A percentile compares a stretch with the other conserved stretches of the same genome.
phyloP scores from a whole-genome alignment of 2,113 vertebrate genomes.

The Tragelaphus imberbis region DNA sequence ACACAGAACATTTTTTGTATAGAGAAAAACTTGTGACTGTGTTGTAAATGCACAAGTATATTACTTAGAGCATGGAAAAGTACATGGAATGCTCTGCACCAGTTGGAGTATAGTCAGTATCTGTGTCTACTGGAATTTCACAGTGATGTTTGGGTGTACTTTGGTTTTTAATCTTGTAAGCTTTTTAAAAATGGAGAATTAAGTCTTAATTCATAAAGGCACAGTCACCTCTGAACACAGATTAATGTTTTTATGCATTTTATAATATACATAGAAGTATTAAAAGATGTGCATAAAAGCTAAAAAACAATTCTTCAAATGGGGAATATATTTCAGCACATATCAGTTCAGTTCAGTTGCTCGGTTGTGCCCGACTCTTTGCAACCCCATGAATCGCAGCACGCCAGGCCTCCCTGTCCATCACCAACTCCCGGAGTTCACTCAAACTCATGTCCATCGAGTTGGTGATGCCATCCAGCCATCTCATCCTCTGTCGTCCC shows the following conservation, averaged over 20 bases:
- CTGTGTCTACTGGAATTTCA: not conserved
- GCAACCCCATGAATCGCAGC: no score
- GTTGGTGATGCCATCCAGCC: no score
- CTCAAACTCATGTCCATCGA: accelerated
- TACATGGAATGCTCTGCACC: not conserved
- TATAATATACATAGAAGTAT: not conserved
- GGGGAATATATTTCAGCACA: not conserved
- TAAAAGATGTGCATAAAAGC: not conserved
- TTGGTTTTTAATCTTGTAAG: not conserved
- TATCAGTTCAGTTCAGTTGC: no score
- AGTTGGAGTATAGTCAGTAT: not conserved
- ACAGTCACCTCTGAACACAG: not conserved
- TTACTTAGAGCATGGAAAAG: not conserved
- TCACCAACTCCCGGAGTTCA: no score
- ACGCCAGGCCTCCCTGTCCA: no score
- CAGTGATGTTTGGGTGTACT: not conserved
- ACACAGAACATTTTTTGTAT: not conserved
- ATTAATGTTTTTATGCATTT: not conserved
- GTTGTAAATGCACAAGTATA: not conserved
- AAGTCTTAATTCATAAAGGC: not conserved
- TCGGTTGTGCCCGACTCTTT: no score
- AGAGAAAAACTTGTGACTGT: not conserved
- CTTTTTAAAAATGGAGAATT: not conserved
- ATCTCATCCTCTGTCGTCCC: no score
- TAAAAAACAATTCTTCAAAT: not conserved